Conservation (phyloP, 1,140 invertebrate species). For the Maniola jurtina region DNA sequence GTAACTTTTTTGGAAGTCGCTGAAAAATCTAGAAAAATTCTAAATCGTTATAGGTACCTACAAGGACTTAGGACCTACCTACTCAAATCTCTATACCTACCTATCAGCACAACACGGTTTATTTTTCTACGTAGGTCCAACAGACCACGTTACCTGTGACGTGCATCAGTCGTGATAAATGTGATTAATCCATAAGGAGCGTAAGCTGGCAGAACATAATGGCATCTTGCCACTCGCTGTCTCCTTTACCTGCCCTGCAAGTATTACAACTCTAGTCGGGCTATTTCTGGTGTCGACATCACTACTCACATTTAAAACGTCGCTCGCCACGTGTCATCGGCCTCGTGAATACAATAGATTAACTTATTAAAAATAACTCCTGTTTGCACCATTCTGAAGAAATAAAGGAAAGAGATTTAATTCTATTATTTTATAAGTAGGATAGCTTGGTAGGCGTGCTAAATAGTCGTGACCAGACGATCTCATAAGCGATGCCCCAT, state of each 20-base stretch:
- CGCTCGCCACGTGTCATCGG: constrained; percentile 52
- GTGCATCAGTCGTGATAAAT: neutral
- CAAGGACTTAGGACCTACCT: no score
- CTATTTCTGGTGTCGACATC: constrained; percentile 60
- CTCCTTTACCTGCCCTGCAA: constrained; percentile 38
- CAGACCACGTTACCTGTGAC: neutral
- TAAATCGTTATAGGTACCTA: no score
- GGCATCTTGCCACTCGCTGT: constrained; percentile 55
- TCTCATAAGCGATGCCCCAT: no score
- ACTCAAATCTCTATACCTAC: no score
- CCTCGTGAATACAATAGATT: constrained; percentile 18
- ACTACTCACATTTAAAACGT: constrained; percentile 48
- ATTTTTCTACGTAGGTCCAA: neutral
- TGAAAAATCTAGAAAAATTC: no score
- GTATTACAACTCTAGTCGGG: constrained; percentile 37
- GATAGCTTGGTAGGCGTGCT: no score
- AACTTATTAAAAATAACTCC: neutral
- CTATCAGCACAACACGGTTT: no score
- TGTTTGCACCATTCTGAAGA: neutral
- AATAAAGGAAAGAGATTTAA: neutral
- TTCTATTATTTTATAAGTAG: no score
- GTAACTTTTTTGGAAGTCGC: no score
- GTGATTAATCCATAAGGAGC: constrained; percentile 14
- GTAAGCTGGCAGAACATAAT: constrained; percentile 34
- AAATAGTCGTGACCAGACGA: no score